Conservation (phyloP, 2,888 invertebrate genomes). For the Encarsia formosa region DNA sequence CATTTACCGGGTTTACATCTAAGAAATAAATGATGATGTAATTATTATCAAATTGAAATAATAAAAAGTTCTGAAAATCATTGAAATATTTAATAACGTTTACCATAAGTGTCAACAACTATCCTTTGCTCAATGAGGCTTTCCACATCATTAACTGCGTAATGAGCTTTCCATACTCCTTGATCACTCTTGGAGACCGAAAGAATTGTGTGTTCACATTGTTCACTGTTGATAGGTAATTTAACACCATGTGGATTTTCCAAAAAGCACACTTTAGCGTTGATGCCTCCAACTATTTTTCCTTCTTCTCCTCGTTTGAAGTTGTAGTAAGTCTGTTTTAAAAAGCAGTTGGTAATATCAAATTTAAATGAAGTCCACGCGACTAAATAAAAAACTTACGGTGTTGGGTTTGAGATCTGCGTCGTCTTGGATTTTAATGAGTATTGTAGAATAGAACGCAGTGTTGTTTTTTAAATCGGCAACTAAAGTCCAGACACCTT, state of each 20-base stretch:
- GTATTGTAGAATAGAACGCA: not conserved
- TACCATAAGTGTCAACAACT: conserved; percentile 34
- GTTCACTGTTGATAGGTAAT: conserved; percentile 23
- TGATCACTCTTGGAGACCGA: conserved; percentile 33
- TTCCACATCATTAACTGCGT: conserved; percentile 27
- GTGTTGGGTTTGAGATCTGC: not conserved
- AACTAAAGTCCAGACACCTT: conserved; percentile 21
- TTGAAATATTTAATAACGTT: conserved; percentile 3
- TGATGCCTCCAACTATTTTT: not conserved
- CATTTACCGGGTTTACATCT: conserved; percentile 28
- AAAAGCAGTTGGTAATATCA: not conserved
- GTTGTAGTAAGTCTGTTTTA: not conserved
- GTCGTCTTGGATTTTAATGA: conserved; percentile 3
- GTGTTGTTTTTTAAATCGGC: conserved; percentile 18
- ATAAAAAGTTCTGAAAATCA: not conserved
- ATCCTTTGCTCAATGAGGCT: conserved; percentile 23
- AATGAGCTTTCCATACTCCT: conserved; percentile 39
- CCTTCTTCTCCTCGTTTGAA: conserved; percentile 14
- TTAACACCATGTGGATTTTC: conserved; percentile 33
- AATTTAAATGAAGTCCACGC: no score
- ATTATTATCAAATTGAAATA: not conserved
- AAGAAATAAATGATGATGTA: conserved; percentile 11
- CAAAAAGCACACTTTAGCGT: conserved; percentile 31
- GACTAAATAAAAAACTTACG: conserved; percentile 12
- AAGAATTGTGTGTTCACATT: conserved; percentile 31